phyloP scores from a whole-genome alignment of 2,113 vertebrate genomes.

The Oplegnathus fasciatus region DNA sequence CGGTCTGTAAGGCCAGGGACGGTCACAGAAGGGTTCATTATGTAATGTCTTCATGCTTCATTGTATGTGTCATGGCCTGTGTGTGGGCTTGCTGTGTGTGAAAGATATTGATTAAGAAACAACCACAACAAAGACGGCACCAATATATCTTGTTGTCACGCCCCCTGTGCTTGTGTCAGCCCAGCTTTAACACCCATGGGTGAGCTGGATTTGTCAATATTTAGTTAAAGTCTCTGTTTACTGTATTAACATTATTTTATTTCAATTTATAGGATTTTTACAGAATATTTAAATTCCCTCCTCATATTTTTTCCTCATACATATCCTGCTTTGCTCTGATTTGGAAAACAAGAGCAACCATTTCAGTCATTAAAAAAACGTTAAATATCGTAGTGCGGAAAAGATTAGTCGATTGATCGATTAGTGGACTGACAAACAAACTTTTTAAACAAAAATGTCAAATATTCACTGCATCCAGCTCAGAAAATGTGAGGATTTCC shows the following conservation, averaged over 20 bases:
- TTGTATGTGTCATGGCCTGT: background rate
- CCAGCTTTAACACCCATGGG: background rate
- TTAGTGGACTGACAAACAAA: background rate
- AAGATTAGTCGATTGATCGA: background rate
- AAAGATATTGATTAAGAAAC: constrained; percentile 26
- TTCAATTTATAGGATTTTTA: background rate
- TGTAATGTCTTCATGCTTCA: background rate
- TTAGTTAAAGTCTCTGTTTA: background rate
- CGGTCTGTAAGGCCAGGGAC: background rate
- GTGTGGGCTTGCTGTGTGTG: background rate
- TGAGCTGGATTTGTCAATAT: background rate
- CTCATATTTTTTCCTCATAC: background rate
- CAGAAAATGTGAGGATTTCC: background rate
- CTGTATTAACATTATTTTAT: background rate
- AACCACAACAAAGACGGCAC: background rate
- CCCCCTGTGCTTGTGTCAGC: background rate
- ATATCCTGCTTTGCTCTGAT: background rate
- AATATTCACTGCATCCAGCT: background rate
- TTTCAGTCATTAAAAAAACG: background rate
- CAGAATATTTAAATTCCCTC: background rate
- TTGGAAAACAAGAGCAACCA: background rate
- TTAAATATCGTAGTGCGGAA: background rate
- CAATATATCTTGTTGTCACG: constrained; percentile 1
- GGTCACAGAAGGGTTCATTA: background rate
- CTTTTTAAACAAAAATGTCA: background rate